A percentile compares a stretch with the other conserved stretches of the same genome.
Evolutionary conservation across 2,113 vertebrate genomes (phyloP).

Genomic region (Hippolais icterina): DNA sequence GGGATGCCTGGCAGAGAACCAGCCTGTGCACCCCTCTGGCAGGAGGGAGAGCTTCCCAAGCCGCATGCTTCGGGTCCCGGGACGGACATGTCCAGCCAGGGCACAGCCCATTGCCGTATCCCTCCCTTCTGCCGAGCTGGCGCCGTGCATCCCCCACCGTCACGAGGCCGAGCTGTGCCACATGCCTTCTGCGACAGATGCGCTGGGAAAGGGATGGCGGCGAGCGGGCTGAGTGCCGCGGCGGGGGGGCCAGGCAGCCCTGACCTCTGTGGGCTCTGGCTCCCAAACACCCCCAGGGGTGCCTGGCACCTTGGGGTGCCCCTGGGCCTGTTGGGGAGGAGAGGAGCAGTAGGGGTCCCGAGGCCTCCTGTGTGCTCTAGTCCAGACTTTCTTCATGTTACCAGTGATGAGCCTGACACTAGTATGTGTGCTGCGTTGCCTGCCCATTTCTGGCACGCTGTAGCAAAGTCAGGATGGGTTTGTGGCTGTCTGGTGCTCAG

Average conservation of each 20-base stretch:
- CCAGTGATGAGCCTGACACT: rapidly evolving
- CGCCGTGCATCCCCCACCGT: background rate
- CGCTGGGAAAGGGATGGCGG: background rate
- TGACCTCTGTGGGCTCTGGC: background rate
- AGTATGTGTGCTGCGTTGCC: rapidly evolving
- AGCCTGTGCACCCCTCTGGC: background rate
- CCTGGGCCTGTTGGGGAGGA: background rate
- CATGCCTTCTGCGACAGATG: slow-evolving; percentile 42
- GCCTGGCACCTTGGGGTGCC: background rate
- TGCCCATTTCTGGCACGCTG: rapidly evolving
- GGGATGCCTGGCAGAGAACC: background rate
- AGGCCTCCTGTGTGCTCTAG: rapidly evolving
- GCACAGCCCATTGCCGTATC: background rate
- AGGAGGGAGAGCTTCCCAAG: background rate
- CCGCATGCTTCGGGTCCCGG: rapidly evolving
- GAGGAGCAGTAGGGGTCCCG: background rate
- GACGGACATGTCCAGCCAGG: background rate
- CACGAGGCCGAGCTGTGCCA: slow-evolving; percentile 26
- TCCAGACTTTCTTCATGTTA: background rate
- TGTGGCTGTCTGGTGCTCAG: background rate
- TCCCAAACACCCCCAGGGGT: background rate
- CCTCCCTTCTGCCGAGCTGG: background rate
- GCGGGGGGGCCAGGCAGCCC: background rate
- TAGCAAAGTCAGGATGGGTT: background rate
- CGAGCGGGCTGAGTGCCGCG: background rate